Percentiles rank a stretch among this genome's conserved stretches.
Evolutionary conservation across 2,888 invertebrate genomes (phyloP).

Genomic region (Drepana falcataria): DNA sequence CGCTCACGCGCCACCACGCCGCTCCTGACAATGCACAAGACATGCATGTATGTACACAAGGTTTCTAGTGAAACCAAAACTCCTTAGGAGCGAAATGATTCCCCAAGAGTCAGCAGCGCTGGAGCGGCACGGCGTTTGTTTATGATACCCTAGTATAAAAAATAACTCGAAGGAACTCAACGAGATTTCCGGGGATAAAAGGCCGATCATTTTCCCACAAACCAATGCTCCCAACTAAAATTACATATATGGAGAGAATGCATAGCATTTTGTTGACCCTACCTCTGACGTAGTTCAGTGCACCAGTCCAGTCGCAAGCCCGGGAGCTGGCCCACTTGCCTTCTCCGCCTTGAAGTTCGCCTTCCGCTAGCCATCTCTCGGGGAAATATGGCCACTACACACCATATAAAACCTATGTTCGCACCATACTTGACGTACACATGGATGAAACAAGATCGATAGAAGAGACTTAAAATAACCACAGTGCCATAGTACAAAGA

Average conservation of each 20-base stretch:
- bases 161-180: no score
- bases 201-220: no score
- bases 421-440: neutral
- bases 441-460: no score
- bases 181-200: no score
- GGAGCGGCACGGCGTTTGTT: no score
- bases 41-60: neutral
- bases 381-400: slow-evolving; percentile 67
- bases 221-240: no score
- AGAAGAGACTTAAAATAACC: no score
- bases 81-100: no score
- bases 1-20: slow-evolving; percentile 59
- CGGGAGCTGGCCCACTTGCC: slow-evolving; percentile 49
- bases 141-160: no score
- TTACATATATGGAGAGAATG: neutral
- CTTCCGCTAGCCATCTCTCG: slow-evolving; percentile 64
- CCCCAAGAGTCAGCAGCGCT: no score
- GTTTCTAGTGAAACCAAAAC: no score
- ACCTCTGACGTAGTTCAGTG: slow-evolving; percentile 70
- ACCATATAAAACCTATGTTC: slow-evolving; percentile 2
- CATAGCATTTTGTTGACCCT: neutral
- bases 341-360: slow-evolving; percentile 33
- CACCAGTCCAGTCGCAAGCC: slow-evolving; percentile 65
- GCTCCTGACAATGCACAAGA: slow-evolving; percentile 39
- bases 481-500: no score